phyloP scores from a whole-genome alignment of 64 coral and sea anemone species.

The Montipora cactus region DNA sequence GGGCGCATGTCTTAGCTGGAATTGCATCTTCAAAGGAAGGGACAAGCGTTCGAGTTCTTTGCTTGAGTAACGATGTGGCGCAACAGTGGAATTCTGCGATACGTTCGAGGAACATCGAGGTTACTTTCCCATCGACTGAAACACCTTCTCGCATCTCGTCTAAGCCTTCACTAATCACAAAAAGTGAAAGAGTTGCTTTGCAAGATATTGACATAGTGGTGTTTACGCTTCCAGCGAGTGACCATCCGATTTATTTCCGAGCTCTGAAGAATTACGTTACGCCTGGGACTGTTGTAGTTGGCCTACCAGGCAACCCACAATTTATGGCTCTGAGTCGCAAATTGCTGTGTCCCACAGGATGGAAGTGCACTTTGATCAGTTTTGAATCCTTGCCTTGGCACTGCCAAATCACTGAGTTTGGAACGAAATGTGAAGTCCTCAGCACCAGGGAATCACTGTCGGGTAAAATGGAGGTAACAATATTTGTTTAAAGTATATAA shows the following conservation, averaged over 20 bases:
- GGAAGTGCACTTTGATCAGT: slow-evolving; percentile 17
- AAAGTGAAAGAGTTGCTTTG: slow-evolving; percentile 1
- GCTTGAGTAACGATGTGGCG: too few species aligned
- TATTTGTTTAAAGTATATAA: not conserved
- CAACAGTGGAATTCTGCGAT: too few species aligned
- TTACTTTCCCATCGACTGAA: too few species aligned
- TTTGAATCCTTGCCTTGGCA: slow-evolving; percentile 55
- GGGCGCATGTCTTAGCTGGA: too few species aligned
- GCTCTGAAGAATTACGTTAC: not conserved
- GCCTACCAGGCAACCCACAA: slow-evolving; percentile 22
- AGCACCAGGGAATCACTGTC: slow-evolving; percentile 38
- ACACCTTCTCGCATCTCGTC: not conserved
- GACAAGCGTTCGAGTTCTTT: too few species aligned
- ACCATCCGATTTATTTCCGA: slow-evolving; percentile 28
- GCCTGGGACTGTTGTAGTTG: slow-evolving; percentile 31
- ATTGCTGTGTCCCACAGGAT: not conserved
- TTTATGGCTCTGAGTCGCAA: slow-evolving; percentile 12
- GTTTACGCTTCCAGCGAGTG: slow-evolving; percentile 12
- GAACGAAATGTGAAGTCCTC: slow-evolving; percentile 39
- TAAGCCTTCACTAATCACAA: slow-evolving; percentile 35
- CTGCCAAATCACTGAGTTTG: slow-evolving; percentile 38
- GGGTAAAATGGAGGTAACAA: slow-evolving; percentile 23
- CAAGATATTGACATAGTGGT: slow-evolving; percentile 43
- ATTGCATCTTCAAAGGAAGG: too few species aligned
- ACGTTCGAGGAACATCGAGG: too few species aligned